Percentiles rank a stretch among this genome's conserved stretches.
phyloP scores from a whole-genome alignment of 2,888 invertebrate genomes.

The Isotomurus palustris region DNA sequence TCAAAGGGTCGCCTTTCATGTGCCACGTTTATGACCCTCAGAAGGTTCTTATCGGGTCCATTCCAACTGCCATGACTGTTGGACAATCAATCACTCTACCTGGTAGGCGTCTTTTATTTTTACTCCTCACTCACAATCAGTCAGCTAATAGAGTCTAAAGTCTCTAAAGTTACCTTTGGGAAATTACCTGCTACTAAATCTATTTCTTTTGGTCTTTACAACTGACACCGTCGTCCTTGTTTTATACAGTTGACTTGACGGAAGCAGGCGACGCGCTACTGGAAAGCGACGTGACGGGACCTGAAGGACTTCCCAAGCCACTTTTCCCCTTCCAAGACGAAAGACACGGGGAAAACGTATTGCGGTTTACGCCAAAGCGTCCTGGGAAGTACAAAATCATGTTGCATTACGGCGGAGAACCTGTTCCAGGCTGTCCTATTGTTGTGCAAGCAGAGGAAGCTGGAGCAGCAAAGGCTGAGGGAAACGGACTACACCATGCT shows the following conservation, averaged over 20 bases:
- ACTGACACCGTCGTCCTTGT: background rate
- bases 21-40: conserved; percentile 88
- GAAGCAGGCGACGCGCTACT: conserved; percentile 80
- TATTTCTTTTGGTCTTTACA: background rate
- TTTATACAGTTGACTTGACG: conserved; percentile 64
- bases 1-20: conserved; percentile 87
- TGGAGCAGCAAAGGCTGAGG: conserved; percentile 58
- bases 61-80: conserved; percentile 63
- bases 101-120: no score
- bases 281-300: conserved; percentile 81
- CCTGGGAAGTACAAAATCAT: conserved; percentile 70
- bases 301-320: conserved; percentile 75
- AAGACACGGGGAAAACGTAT: conserved; percentile 64
- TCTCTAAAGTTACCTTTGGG: no score
- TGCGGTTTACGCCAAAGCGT: conserved; percentile 78
- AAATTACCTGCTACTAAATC: no score
- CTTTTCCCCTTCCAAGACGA: conserved; percentile 65
- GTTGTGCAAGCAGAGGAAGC: conserved; percentile 58
- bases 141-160: no score
- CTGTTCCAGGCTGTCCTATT: conserved; percentile 56
- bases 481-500: conserved; percentile 57
- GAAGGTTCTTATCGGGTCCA: conserved; percentile 66
- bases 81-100: conserved; percentile 78
- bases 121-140: no score
- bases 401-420: conserved; percentile 57